Evolutionary conservation across 2,797 vertebrate species (phyloP).

Genomic region (Ctenosaura bakeri): DNA sequence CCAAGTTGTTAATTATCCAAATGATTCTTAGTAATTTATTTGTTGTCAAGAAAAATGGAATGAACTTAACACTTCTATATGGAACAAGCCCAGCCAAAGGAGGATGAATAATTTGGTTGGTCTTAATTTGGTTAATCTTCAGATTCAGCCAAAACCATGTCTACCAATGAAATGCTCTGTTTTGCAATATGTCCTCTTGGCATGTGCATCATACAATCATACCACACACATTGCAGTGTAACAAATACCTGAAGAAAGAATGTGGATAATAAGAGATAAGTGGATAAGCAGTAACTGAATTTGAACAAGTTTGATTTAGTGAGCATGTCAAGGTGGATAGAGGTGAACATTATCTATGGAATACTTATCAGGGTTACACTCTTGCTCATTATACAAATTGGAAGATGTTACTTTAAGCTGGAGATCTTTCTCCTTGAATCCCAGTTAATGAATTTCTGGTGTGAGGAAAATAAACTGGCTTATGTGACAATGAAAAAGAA

Average conservation of each 20-base stretch:
- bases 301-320: slow-evolving; percentile 31
- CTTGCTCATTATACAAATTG: slow-evolving; percentile 8
- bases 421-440: background rate
- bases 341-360: slow-evolving; percentile 8
- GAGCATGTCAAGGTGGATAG: slow-evolving; percentile 24
- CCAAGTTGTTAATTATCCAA: background rate
- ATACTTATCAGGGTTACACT: slow-evolving; percentile 12
- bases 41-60: slow-evolving; percentile 27
- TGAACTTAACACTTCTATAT: slow-evolving; percentile 28
- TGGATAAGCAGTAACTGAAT: slow-evolving; percentile 35
- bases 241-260: slow-evolving; percentile 53
- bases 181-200: slow-evolving; percentile 61
- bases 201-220: slow-evolving; percentile 61
- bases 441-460: slow-evolving; percentile 1
- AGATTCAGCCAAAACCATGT: slow-evolving; percentile 56
- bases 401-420: background rate
- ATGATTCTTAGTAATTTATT: background rate
- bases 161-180: slow-evolving; percentile 57
- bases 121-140: slow-evolving; percentile 64
- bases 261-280: slow-evolving; percentile 43
- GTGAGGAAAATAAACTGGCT: background rate
- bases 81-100: slow-evolving; percentile 55
- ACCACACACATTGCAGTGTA: slow-evolving; percentile 69
- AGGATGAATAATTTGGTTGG: slow-evolving; percentile 48
- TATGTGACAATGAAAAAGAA: background rate